Base-by-base conservation (phyloP, 2,888 invertebrate genomes). In the Volucella inflata region DNA sequence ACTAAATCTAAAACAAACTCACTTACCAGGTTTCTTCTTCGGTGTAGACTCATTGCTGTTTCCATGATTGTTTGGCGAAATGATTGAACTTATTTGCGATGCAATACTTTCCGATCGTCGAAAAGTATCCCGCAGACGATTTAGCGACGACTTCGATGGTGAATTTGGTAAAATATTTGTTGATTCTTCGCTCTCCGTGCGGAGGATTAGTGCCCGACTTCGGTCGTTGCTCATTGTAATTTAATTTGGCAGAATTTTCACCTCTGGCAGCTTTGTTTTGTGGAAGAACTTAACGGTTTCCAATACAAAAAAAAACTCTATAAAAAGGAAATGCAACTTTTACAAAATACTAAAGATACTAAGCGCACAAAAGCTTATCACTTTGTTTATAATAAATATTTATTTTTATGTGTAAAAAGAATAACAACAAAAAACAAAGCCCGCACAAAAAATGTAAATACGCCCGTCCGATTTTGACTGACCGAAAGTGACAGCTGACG, bases 111-210 rank as follows among this genome's bases (percentile, higher is more conserved):
- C 92, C 2, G 91, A 90, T 14, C 92, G 90, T 8, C 91, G 89
- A 50, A 92, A 91, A 17, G 91, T 91, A 82, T 92, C 90, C 17
- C 92, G 91, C 55, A 92, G 87, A 68, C 90, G 91, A 87, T 91
- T 90, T 21, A 92, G 80, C 8, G 92, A 91, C n/a, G 94, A 94
- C 77, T 93, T 90, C 48, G 94, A 94, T 10, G 94, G 93, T 36
- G 94, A 94, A 89, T 93, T 92, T 2, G 89, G 88, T 50, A 88
- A 42, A 51, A 87, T 81, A 83, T 70, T 81, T 71, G 87, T 51
- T 67, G 90, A 89, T 72, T 91, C 91, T 82, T 91, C 91, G 87
- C 90, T 90, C 87, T 90, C 89, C 16, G 90, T 89, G 36, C 91
- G 90, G 64, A 91, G 89, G 70, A 91, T 87, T 64, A 92, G 88